A percentile compares a stretch with the other conserved stretches of the same genome.
Evolutionary conservation across 2,113 vertebrate genomes (phyloP).

Genomic region (Heterocephalus glaber): DNA sequence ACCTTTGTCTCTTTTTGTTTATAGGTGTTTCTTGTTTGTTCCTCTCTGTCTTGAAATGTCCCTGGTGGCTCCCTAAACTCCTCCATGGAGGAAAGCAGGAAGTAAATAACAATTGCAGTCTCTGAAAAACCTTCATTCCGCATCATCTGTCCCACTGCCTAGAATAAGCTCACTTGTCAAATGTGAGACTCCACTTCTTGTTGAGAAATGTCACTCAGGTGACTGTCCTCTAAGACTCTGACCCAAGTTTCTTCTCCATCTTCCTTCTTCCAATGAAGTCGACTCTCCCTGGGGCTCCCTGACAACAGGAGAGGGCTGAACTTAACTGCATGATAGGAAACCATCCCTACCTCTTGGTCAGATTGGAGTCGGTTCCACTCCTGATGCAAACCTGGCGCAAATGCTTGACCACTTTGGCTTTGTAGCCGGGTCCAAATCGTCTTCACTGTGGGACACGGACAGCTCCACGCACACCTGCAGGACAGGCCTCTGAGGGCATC

Average conservation of each 20-base stretch:
- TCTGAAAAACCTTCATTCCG: not conserved
- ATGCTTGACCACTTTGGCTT: not conserved
- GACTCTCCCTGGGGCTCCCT: not conserved
- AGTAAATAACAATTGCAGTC: not conserved
- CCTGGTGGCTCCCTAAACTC: not conserved
- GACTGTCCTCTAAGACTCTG: not conserved
- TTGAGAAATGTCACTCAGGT: not conserved
- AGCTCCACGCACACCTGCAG: not conserved
- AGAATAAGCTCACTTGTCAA: not conserved
- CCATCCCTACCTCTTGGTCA: not conserved
- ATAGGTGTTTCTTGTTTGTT: not conserved
- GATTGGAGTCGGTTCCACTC: not conserved
- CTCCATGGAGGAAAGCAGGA: not conserved
- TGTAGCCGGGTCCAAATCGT: not conserved
- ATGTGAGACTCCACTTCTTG: not conserved
- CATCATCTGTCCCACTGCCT: not conserved
- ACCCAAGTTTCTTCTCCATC: not conserved
- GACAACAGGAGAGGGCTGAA: too few species aligned
- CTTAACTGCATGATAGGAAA: not conserved
- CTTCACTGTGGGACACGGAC: not conserved
- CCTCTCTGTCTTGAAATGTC: constrained; percentile 27
- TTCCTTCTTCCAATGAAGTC: not conserved
- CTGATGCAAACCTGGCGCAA: not conserved
- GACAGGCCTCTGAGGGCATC: not conserved
- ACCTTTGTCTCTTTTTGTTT: not conserved